A percentile compares a stretch with the other conserved stretches of the same genome.
Evolutionary conservation across 2,113 vertebrate genomes (phyloP).

Genomic region (Myiopsitta monachus): DNA sequence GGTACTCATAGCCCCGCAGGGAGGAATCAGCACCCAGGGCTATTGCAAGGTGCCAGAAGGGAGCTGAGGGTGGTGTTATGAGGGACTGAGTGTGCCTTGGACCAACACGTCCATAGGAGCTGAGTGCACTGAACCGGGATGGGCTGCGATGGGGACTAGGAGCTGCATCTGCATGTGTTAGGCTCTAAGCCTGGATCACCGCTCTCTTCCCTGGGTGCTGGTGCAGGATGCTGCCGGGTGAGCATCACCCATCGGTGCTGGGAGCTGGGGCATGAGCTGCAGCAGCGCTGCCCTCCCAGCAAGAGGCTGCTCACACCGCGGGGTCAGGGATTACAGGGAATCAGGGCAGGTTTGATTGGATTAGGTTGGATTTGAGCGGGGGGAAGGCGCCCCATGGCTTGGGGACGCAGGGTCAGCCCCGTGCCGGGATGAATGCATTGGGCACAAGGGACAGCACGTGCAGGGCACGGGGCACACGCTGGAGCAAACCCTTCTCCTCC

Average conservation of each 20-base stretch:
- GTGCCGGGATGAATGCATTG: not conserved
- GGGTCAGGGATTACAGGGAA: not conserved
- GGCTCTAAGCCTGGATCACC: not conserved
- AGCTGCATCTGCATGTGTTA: not conserved
- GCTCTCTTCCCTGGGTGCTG: not conserved
- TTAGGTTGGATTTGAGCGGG: slow-evolving; percentile 4
- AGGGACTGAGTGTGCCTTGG: not conserved
- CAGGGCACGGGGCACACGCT: accelerated
- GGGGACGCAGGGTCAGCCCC: not conserved
- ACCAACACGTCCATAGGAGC: not conserved
- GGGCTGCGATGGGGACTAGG: accelerated
- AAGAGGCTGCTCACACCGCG: accelerated
- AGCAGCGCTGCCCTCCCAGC: not conserved
- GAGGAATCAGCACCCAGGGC: not conserved
- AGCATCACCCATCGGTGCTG: accelerated
- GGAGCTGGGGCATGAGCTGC: not conserved
- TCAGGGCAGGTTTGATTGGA: slow-evolving; percentile 31
- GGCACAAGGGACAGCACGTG: not conserved
- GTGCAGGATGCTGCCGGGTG: not conserved
- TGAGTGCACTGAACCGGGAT: not conserved
- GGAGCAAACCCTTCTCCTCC: not conserved
- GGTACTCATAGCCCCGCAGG: accelerated
- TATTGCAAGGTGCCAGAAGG: not conserved
- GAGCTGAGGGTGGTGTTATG: not conserved
- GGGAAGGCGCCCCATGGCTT: not conserved